These are phyloP conservation scores for Ctenopoma multispine DNA, from an alignment of 2,797 vertebrate species.

Conservation along the genomic window DNA sequence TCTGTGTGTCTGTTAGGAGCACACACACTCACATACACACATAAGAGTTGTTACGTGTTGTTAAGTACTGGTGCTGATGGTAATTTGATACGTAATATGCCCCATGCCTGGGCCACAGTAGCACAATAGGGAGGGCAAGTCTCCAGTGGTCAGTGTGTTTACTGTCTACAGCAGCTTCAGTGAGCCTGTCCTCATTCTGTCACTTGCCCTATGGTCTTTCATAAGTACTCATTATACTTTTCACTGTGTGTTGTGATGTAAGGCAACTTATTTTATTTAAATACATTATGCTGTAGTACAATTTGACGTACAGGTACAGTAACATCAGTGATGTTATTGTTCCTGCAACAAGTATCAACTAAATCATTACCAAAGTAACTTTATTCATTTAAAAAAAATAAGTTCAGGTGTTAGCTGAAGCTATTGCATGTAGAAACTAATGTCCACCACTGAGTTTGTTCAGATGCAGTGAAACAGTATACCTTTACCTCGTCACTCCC, in stretches of 20 bases:
- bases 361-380: background rate
- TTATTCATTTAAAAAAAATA: background rate
- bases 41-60: slow-evolving; percentile 29
- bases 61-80: slow-evolving; percentile 49
- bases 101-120: slow-evolving; percentile 38
- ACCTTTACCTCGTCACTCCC: background rate
- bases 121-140: slow-evolving; percentile 45
- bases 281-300: background rate
- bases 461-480: background rate
- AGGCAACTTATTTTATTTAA: slow-evolving; percentile 1
- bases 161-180: slow-evolving; percentile 55
- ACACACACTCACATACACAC: slow-evolving; percentile 9
- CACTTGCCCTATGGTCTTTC: slow-evolving; percentile 55
- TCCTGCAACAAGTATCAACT: background rate
- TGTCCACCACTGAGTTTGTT: background rate
- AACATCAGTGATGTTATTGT: background rate
- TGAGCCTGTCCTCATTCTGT: slow-evolving; percentile 76
- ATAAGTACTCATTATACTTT: slow-evolving; percentile 44
- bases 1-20: slow-evolving; percentile 5
- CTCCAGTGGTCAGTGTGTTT: slow-evolving; percentile 65
- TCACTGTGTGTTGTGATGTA: slow-evolving; percentile 26
- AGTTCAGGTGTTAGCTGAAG: background rate
- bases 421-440: background rate
- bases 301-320: background rate
- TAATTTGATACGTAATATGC: slow-evolving; percentile 70